Evolutionary conservation across 1,140 invertebrate species (phyloP), one percentile per base, ranked within the genome.

Genomic region (Agraylea sexmaculata): DNA sequence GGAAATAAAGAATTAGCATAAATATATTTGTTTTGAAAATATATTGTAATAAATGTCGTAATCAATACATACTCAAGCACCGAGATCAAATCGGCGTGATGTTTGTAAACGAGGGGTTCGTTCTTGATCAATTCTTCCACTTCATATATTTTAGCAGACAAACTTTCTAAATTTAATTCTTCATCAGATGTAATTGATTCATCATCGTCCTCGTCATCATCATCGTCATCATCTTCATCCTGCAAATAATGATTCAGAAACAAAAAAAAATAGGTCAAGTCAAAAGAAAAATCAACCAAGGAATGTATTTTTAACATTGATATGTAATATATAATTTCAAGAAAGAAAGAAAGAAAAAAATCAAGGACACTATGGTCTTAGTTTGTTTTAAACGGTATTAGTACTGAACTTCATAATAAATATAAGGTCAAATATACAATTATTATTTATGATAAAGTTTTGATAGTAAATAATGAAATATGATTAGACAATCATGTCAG

Each of bases 81-180:
- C 18, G 37, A 32, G 13, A 49, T 25, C 1, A 49, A 25, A 6
- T 43, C 37, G 10, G 41, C 29, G 33, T 49, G 47, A 12, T 49
- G 33, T 8, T 30, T 37, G 29, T 49, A 49, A 13, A 49, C 38
- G 41, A 46, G 46, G 2, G 43, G 47, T 37, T 49, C 46, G 13
- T 45, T 20, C n/a, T 39, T 36, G 20, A 49, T 49, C 25, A 40
- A 43, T 12, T 41, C 36, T 34, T 49, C 43, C 1, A 39, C 22
- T 12, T 18, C 40, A 6, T 17, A 21, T 8, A 37, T 37, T 10
- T 40, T 43, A 23, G 40, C n/a, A 17, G 43, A 43, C 11, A 46
- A 22, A 16, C 28, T 18, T 13, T 20, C 37, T n/a, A 40, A 40
- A 19, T 49, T 43, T 30, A 41, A 43, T n/a, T 45, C 43, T 11